Base-by-base conservation (phyloP, 2,888 invertebrate species). In the Netelia fuscicornis region DNA sequence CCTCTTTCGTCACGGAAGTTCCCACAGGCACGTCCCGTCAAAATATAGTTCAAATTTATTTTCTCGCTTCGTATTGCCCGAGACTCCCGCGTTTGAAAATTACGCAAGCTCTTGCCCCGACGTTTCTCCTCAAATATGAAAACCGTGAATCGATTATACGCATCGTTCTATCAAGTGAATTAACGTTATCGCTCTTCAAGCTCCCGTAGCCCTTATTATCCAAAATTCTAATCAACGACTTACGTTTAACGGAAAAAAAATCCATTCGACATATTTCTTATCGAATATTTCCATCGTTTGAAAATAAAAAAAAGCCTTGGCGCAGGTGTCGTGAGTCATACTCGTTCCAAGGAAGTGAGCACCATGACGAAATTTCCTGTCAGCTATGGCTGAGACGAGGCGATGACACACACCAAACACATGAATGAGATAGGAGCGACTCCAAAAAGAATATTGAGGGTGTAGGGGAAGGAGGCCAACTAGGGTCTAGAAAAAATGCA, bases 371-470 rank as follows among this genome's bases (percentile, higher is more conserved):
- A 77, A 76, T 76, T 70, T 56, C 30, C 70, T 65, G 62, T 76
- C 62, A 76, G 62, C 60, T 37, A 68, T 37, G 11, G 5, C 58
- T 52, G 60, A 56, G 77, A 82, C 72, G 71, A 77, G 72, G 42
- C 75, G 62, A 81, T 75, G 81, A 81, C 75, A 81, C 74, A 81
- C 60, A 42, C 67, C 67, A 75, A 67, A 80, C 72, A 81, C 11
- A 71, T 48, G 81, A 81, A 81, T 64, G 64, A 68, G 76, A 75
- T 60, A 68, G 25, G n/a, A 30, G 48, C 0, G 17, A 74, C 11
- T 23, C 37, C 3, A 67, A 17, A 42, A 67, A 48, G 44, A 67
- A 48, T 44, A 20, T 25, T n/a, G 17, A 42, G 20, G 44, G 62
- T 11, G 20, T 23, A n/a, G 25, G 23, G 30, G 62, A 30, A 30